These are phyloP conservation scores for Pyrgus malvae DNA, from an alignment of 2,888 invertebrate species.

Conservation along the genomic window DNA sequence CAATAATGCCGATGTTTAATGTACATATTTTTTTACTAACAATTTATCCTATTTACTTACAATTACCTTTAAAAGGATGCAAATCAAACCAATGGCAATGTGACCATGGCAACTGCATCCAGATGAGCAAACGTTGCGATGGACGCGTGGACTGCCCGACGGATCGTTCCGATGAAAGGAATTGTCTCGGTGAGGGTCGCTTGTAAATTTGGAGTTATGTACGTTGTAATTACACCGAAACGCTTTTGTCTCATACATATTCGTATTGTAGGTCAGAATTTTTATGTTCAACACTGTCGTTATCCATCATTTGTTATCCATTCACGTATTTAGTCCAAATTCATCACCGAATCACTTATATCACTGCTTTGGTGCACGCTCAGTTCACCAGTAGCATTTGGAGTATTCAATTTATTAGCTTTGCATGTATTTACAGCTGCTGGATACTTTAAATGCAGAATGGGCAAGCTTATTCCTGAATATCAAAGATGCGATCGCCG, in stretches of 20 bases:
- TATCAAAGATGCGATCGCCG: conserved; percentile 83
- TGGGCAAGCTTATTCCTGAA: conserved; percentile 82
- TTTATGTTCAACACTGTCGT: background rate
- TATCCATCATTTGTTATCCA: no score
- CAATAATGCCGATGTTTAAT: background rate
- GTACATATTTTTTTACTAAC: background rate
- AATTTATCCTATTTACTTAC: background rate
- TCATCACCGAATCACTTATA: background rate
- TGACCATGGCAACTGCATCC: conserved; percentile 85
- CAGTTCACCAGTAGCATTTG: background rate
- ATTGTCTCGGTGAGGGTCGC: conserved; percentile 76
- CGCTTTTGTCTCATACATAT: background rate
- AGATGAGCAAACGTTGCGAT: conserved; percentile 83
- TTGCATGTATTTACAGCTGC: conserved; percentile 68
- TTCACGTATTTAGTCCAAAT: no score
- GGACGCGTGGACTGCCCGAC: conserved; percentile 86
- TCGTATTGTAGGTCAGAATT: background rate
- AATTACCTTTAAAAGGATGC: conserved; percentile 80
- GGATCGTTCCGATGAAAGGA: conserved; percentile 87
- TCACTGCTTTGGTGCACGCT: conserved; percentile 12
- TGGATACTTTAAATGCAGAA: conserved; percentile 84
- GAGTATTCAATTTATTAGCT: conserved; percentile 36
- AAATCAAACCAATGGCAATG: conserved; percentile 87
- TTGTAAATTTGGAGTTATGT: background rate
- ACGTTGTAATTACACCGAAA: background rate